Base-by-base conservation (phyloP, 1,140 invertebrate genomes). In the Monomorium pharaonis region DNA sequence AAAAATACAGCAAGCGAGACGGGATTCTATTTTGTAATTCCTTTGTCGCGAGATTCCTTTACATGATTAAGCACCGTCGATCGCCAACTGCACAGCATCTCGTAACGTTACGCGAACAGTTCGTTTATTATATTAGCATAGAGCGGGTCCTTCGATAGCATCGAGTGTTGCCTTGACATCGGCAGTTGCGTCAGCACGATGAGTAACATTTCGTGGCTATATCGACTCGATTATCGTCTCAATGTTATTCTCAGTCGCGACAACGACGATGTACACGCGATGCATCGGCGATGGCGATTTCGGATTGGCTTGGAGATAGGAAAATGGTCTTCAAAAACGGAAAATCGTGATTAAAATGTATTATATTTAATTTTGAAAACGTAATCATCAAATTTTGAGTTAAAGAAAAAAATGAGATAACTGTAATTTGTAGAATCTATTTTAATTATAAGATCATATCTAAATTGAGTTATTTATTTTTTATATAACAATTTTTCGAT, bases 131-230 rank as follows among this genome's bases (percentile, higher is more conserved):
- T 85, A 65, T 70, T 81, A 63, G 47, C 54, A 62, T 47, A 89
- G 67, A 83, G 75, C 12, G 24, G 70, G 69, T 81, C 58, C 77
- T 89, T 81, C 81, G 49, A 51, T 86, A 75, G 54, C 44, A 60
- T 56, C 72, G 44, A 70, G 37, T 72, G 67, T 89, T 80, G 62
- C 88, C 88, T 89, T 89, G 88, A 89, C 87, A 89, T 83, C 87
- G 70, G 56, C 67, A 76, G 24, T 89, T 89, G 49, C 88, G 75
- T 89, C 88, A 89, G 58, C 54, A n/a, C 44, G 54, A 76, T 70
- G 69, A 84, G 42, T 58, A 85, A 86, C 80, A 62, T 86, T 86
- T 84, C 72, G 56, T 78, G 63, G 42, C 44, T 74, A 67, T 77
- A 51, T 72, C 69, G 58, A 30, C 42, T 85, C 33, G 58, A 89